phyloP scores from a whole-genome alignment of 2,113 vertebrate genomes.

The Cavia aperea region DNA sequence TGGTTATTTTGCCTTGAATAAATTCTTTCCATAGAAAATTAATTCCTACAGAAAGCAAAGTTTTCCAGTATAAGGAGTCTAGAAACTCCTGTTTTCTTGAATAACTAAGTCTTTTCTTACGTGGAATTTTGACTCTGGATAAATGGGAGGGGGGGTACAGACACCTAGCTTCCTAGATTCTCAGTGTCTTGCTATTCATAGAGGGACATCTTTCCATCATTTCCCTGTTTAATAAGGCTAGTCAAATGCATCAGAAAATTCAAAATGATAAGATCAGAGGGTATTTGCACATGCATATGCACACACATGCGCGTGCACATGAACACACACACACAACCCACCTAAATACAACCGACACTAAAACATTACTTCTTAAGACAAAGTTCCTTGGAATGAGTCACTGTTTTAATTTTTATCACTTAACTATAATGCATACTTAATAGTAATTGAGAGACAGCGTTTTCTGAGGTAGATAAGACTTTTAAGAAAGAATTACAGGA shows the following conservation, averaged over 20 bases:
- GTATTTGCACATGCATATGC: not conserved
- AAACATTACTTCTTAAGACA: not conserved
- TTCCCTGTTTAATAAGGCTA: not conserved
- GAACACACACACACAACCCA: not conserved
- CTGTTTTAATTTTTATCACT: not conserved
- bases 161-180: not conserved
- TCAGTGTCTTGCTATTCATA: not conserved
- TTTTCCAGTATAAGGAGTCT: not conserved
- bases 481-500: not conserved
- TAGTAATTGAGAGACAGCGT: not conserved
- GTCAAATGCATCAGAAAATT: not conserved
- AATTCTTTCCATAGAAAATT: not conserved
- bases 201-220: not conserved
- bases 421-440: not conserved
- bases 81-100: not conserved
- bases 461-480: not conserved
- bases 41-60: conserved; percentile 3
- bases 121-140: not conserved
- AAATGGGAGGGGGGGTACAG: not conserved
- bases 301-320: too few relatives aligned
- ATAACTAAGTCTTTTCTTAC: not conserved
- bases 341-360: not conserved
- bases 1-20: not conserved
- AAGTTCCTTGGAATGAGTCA: not conserved
- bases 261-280: conserved; percentile 17